Evolutionary conservation across 2,797 vertebrate genomes (phyloP).

Genomic region (Taeniopygia guttata): DNA sequence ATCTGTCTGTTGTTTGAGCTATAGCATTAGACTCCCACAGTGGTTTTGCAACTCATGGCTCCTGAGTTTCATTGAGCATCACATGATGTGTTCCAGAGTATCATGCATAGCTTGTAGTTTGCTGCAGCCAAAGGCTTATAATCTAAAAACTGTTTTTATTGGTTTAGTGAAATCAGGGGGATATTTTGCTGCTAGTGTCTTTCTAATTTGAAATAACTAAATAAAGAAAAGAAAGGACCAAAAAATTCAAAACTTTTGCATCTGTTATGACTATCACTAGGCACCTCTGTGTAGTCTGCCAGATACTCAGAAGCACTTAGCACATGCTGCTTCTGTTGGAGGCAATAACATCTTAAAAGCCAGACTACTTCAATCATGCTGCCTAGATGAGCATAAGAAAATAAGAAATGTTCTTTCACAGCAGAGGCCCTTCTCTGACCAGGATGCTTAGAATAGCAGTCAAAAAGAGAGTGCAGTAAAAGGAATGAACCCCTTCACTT

Average conservation of each 20-base stretch:
- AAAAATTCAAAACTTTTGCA: background rate
- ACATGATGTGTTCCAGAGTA: background rate
- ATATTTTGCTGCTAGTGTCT: background rate
- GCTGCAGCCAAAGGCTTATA: background rate
- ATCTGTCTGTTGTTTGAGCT: background rate
- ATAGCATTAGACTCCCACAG: background rate
- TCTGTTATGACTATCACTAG: background rate
- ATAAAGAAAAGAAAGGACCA: background rate
- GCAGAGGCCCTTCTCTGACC: background rate
- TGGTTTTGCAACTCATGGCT: background rate
- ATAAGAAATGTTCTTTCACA: background rate
- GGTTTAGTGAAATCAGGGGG: background rate
- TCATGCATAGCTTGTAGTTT: background rate
- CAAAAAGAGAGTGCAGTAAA: background rate
- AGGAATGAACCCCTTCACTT: background rate
- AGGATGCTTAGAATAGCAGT: background rate
- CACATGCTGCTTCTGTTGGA: background rate
- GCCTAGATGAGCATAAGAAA: background rate
- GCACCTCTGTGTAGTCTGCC: background rate
- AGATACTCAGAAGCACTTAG: background rate
- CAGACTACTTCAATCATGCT: background rate
- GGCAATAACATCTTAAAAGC: background rate
- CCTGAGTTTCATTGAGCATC: background rate
- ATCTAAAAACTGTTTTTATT: background rate
- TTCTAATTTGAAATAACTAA: background rate